Percentiles rank a stretch among this genome's conserved stretches.
Evolutionary conservation across 2,113 vertebrate species (phyloP).

Genomic region (Siphamia tubifer): DNA sequence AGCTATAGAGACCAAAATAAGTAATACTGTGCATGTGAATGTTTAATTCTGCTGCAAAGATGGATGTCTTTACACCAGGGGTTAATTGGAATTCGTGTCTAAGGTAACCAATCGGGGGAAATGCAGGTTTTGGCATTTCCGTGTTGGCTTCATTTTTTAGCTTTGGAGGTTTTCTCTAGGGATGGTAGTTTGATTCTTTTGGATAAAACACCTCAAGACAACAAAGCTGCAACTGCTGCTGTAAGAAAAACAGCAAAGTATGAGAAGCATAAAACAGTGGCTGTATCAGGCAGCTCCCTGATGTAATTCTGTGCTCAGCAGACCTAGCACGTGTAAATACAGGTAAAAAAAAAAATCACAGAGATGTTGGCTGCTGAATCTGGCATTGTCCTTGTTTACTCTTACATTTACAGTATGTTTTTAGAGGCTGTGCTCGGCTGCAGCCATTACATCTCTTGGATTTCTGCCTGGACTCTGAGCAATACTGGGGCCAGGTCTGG

Average conservation of each 20-base stretch:
- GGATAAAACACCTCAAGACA: conserved; percentile 29
- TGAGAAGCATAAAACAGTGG: conserved; percentile 5
- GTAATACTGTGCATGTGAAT: no score
- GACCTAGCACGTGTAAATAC: conserved; percentile 5
- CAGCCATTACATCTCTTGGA: conserved; percentile 45
- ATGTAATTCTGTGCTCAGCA: conserved; percentile 18
- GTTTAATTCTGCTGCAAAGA: no score
- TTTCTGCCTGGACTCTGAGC: conserved; percentile 25
- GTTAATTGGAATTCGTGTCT: no score
- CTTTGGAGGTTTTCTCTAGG: no score
- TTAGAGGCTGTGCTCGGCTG: conserved; percentile 11
- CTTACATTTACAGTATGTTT: conserved; percentile 28
- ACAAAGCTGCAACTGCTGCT: conserved; percentile 19
- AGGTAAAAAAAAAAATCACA: neutral
- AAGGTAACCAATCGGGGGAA: no score
- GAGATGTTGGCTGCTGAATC: neutral
- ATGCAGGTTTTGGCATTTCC: no score
- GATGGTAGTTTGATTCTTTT: conserved; percentile 24
- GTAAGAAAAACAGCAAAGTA: conserved; percentile 22
- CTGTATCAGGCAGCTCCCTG: conserved; percentile 2
- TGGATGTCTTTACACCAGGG: no score
- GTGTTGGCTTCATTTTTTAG: no score
- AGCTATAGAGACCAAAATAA: no score
- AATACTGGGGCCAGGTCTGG: conserved; percentile 2
- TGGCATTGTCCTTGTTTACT: conserved; percentile 44